Percentiles rank a stretch among this genome's conserved stretches.
phyloP scores from a whole-genome alignment of 2,797 vertebrate genomes.

The Ficedula albicollis region DNA sequence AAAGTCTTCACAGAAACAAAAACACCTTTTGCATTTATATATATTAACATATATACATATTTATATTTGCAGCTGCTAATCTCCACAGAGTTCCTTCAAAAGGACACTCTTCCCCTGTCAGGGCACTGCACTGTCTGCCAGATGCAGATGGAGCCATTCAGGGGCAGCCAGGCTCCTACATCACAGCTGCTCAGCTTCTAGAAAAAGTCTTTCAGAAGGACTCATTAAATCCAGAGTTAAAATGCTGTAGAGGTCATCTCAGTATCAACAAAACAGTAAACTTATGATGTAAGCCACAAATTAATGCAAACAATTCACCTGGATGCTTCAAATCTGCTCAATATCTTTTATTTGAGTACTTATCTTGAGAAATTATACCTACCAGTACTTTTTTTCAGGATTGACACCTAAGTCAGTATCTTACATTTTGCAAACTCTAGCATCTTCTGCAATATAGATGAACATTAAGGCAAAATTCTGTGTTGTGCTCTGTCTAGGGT shows the following conservation, averaged over 20 bases:
- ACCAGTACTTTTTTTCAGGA: neutral
- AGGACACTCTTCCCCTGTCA: neutral
- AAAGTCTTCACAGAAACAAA: neutral
- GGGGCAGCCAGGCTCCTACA: neutral
- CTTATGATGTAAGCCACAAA: neutral
- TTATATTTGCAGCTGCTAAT: neutral
- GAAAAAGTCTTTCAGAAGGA: neutral
- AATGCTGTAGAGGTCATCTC: neutral
- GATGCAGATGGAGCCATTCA: neutral
- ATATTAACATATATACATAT: neutral
- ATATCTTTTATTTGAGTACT: neutral
- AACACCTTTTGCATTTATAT: neutral
- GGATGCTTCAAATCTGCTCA: neutral
- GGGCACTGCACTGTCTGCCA: neutral
- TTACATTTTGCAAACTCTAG: neutral
- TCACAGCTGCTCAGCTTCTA: neutral
- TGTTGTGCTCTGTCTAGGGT: neutral
- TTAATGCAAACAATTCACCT: neutral
- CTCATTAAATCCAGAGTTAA: neutral
- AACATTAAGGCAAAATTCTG: neutral
- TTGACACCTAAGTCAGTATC: neutral
- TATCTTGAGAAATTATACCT: neutral
- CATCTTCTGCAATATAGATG: neutral
- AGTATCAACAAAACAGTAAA: neutral
- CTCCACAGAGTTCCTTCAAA: neutral